Conservation (phyloP, 2,113 vertebrate species). For the Tachysurus fulvidraco region DNA sequence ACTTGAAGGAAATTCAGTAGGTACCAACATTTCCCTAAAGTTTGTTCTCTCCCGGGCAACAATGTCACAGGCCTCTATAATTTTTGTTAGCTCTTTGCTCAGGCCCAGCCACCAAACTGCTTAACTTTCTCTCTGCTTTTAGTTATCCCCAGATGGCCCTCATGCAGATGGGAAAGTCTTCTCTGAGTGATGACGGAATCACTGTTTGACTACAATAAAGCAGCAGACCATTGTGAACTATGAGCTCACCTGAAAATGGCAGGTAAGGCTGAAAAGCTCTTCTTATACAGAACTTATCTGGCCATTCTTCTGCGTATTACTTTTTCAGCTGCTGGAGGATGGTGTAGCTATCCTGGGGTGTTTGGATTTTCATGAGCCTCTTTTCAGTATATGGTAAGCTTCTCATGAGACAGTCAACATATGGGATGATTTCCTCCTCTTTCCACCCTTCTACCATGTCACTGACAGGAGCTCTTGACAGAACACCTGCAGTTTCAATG, state of each 20-base stretch:
- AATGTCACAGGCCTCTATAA: constrained; percentile 29
- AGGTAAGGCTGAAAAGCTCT: no score
- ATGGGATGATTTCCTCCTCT: constrained; percentile 38
- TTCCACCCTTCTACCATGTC: background rate
- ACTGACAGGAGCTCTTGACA: constrained; percentile 29
- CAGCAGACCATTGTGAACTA: constrained; percentile 34
- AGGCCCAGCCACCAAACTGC: constrained; percentile 42
- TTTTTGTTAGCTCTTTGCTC: constrained; percentile 12
- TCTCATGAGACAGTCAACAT: background rate
- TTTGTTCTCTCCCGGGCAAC: constrained; percentile 15
- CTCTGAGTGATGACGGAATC: constrained; percentile 1
- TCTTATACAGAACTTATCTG: constrained; percentile 38
- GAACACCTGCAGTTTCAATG: constrained; percentile 3
- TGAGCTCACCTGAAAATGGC: constrained; percentile 44
- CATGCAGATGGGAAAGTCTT: constrained; percentile 35
- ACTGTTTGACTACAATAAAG: constrained; percentile 38
- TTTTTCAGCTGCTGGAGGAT: constrained; percentile 24
- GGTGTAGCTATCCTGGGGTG: constrained; percentile 7
- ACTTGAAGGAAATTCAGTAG: background rate
- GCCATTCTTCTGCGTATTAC: constrained; percentile 23
- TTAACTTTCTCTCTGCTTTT: no score
- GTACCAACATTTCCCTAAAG: constrained; percentile 14
- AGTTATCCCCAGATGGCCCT: constrained; percentile 31
- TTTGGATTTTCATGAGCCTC: background rate
- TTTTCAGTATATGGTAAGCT: constrained; percentile 29